phyloP scores from a whole-genome alignment of 2,888 invertebrate species.

The Zonitis immaculata region DNA sequence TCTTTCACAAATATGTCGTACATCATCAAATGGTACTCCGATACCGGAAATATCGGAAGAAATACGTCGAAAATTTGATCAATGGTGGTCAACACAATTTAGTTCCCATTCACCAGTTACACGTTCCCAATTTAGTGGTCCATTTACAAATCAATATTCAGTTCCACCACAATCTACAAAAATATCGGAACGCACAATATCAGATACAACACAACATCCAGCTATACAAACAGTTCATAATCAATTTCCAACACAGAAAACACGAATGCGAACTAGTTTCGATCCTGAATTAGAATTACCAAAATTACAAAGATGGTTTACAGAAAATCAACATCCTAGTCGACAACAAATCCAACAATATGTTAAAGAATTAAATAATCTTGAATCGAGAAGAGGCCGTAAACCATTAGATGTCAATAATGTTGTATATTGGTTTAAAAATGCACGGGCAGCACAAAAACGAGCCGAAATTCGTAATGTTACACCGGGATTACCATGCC shows the following conservation, averaged over 20 bases:
- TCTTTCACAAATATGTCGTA: constrained; percentile 76
- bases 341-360: constrained; percentile 95
- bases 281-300: constrained; percentile 96
- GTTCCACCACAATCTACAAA: constrained; percentile 47
- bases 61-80: constrained; percentile 81
- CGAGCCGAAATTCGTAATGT: constrained; percentile 75
- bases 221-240: constrained; percentile 72
- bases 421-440: constrained; percentile 97
- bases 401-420: constrained; percentile 94
- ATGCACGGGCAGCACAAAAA: constrained; percentile 93
- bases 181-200: constrained; percentile 50
- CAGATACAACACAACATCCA: constrained; percentile 61
- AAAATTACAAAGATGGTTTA: constrained; percentile 94
- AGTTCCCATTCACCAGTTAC: constrained; percentile 53
- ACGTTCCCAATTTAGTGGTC: constrained; percentile 46
- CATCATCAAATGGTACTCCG: constrained; percentile 62
- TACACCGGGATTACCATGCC: constrained; percentile 55
- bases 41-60: constrained; percentile 76
- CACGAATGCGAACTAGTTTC: constrained; percentile 93
- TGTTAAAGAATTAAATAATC: constrained; percentile 86
- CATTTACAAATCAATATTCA: constrained; percentile 52
- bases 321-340: constrained; percentile 95
- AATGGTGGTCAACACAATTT: constrained; percentile 77
- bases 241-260: constrained; percentile 79
- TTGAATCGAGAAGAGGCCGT: constrained; percentile 87